phyloP scores from a whole-genome alignment of 2,797 vertebrate species.

The Argyrosomus regius region DNA sequence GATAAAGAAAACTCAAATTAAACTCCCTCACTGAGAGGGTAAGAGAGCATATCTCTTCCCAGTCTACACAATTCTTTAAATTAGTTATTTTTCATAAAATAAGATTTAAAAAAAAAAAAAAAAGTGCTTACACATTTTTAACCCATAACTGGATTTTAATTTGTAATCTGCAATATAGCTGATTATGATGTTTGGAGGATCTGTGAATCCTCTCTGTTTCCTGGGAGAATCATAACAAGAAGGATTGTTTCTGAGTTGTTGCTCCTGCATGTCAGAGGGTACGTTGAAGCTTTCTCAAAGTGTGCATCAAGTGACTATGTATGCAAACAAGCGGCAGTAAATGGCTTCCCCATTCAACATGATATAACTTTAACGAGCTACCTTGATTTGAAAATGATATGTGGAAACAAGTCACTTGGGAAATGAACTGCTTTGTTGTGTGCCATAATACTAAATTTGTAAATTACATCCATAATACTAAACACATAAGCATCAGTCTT shows the following conservation, averaged over 20 bases:
- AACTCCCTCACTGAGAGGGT: not conserved
- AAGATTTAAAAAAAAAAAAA: not conserved
- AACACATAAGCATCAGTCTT: not conserved
- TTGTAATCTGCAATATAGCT: not conserved
- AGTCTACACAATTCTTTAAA: not conserved
- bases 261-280: not conserved
- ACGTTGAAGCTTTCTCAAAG: not conserved
- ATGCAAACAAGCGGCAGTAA: not conserved
- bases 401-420: not conserved
- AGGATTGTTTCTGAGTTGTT: not conserved
- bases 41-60: not conserved
- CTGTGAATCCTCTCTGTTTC: not conserved
- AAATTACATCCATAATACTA: not conserved
- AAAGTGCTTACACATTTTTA: not conserved
- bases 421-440: not conserved
- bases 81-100: not conserved
- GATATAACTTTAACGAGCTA: not conserved
- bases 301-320: not conserved
- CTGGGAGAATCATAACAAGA: not conserved
- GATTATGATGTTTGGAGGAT: not conserved
- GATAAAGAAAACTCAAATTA: constrained; percentile 21
- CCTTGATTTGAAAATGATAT: not conserved
- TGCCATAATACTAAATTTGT: no score
- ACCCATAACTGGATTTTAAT: constrained; percentile 5
- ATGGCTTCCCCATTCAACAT: not conserved